A percentile compares a stretch with the other conserved stretches of the same genome.
These are phyloP conservation scores for Charina bottae DNA, from an alignment of 2,113 vertebrate genomes.

Conservation along the genomic window DNA sequence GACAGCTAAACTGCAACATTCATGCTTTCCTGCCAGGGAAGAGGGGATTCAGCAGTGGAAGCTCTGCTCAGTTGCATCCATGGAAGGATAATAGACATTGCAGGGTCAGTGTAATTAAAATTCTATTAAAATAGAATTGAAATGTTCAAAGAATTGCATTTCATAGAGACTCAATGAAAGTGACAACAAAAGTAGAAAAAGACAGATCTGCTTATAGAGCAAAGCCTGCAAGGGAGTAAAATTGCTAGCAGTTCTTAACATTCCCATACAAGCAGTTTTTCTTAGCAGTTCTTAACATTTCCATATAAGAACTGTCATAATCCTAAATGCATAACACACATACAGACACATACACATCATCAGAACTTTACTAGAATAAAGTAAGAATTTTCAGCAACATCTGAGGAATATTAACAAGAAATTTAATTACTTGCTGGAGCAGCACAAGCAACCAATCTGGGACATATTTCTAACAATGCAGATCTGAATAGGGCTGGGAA, in stretches of 20 bases:
- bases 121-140: not conserved
- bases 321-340: slow-evolving; percentile 42
- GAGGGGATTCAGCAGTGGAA: no score
- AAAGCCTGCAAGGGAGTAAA: slow-evolving; percentile 34
- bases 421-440: slow-evolving; percentile 47
- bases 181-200: slow-evolving; percentile 3
- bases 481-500: not conserved
- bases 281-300: slow-evolving; percentile 33
- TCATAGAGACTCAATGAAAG: slow-evolving; percentile 23
- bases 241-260: not conserved
- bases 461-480: not conserved
- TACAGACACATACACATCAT: slow-evolving; percentile 18
- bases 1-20: no score
- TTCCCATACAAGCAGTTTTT: no score
- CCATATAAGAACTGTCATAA: slow-evolving; percentile 31
- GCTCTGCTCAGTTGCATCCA: no score
- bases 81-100: no score
- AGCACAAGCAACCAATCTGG: not conserved
- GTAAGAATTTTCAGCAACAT: slow-evolving; percentile 58
- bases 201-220: slow-evolving; percentile 13
- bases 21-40: not conserved
- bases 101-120: not conserved
- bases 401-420: slow-evolving; percentile 59
- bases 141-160: not conserved
- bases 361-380: slow-evolving; percentile 46